Percentiles rank a stretch among this genome's conserved stretches.
These are phyloP conservation scores for Cheilosia vernalis DNA, from an alignment of 2,888 invertebrate genomes.

Conservation along the genomic window DNA sequence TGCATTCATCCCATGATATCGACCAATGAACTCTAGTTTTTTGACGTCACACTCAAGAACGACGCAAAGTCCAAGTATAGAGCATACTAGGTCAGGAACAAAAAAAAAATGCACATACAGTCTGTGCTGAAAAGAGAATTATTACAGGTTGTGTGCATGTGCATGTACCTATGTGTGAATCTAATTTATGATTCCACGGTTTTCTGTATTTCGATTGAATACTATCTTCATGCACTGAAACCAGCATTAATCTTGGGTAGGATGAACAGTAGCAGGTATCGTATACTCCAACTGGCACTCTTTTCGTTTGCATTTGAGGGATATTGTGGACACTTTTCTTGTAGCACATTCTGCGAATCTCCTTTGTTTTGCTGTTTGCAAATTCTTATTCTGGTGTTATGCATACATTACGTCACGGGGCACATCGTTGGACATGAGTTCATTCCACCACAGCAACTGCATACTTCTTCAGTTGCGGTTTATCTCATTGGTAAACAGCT, in stretches of 20 bases:
- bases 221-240: no score
- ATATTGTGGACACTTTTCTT: background rate
- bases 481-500: slow-evolving; percentile 1
- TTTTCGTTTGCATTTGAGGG: no score
- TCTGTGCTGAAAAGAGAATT: slow-evolving; percentile 4
- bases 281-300: no score
- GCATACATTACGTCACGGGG: background rate
- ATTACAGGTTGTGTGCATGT: background rate
- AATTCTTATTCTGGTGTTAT: slow-evolving; percentile 15
- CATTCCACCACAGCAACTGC: slow-evolving; percentile 5
- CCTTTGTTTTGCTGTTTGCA: background rate
- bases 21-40: slow-evolving; percentile 22
- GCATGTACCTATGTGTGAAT: background rate
- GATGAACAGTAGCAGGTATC: no score
- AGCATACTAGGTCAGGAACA: slow-evolving; percentile 48
- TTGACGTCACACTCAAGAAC: slow-evolving; percentile 20
- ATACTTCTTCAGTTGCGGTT: background rate
- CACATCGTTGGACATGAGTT: background rate
- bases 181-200: background rate
- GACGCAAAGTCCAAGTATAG: slow-evolving; percentile 15
- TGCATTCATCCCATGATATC: background rate
- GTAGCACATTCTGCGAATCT: background rate
- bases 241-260: no score
- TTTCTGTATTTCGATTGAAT: no score
- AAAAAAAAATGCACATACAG: slow-evolving; percentile 13